These are phyloP conservation scores for Epiblema foenella DNA, from an alignment of 2,888 invertebrate genomes.

Conservation along the genomic window DNA sequence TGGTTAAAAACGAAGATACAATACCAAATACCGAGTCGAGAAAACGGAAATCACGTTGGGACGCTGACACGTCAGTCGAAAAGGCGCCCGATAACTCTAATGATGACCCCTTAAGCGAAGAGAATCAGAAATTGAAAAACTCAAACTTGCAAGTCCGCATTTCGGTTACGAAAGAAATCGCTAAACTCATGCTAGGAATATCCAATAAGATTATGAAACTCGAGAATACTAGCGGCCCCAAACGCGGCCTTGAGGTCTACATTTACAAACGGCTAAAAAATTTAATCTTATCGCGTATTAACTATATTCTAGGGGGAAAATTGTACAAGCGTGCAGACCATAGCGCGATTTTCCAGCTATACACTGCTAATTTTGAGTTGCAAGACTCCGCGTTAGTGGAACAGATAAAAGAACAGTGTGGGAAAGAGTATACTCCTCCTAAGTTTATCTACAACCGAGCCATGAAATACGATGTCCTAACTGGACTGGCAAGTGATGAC, in stretches of 20 bases:
- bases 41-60: conserved; percentile 1
- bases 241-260: background rate
- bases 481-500: too few relatives aligned
- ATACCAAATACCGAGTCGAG: background rate
- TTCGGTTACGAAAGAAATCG: background rate
- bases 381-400: background rate
- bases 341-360: background rate
- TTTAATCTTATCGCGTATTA: background rate
- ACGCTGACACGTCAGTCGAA: background rate
- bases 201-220: background rate
- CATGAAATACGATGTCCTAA: too few relatives aligned
- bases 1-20: background rate
- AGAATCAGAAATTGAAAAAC: background rate
- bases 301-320: background rate
- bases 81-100: background rate
- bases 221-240: background rate
- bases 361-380: background rate
- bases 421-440: background rate
- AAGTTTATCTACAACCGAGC: background rate
- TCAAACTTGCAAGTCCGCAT: background rate
- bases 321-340: background rate
- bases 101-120: background rate
- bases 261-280: background rate
- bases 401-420: background rate
- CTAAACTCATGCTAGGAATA: background rate